Conservation (phyloP, 2,797 vertebrate species). For the Dermochelys coriacea region DNA sequence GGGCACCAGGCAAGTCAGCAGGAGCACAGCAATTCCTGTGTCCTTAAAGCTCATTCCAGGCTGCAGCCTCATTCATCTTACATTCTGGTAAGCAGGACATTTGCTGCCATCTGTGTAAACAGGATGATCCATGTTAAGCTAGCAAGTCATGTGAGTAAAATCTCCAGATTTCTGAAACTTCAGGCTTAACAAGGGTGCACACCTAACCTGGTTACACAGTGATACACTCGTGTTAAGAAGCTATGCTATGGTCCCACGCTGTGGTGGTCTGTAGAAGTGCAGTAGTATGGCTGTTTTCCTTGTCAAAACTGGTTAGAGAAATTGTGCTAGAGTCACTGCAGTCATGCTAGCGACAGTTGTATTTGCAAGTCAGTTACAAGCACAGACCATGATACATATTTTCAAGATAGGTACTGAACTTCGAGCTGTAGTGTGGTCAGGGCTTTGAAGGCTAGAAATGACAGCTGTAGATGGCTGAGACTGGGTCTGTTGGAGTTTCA, state of each 20-base stretch:
- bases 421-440: background rate
- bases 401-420: rapidly evolving
- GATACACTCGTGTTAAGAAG: background rate
- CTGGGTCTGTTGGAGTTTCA: background rate
- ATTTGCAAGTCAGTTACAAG: background rate
- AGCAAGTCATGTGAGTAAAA: background rate
- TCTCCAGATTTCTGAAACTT: background rate
- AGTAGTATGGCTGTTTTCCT: background rate
- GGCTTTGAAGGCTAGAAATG: background rate
- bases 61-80: background rate
- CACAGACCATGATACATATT: background rate
- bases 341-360: rapidly evolving
- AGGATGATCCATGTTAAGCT: background rate
- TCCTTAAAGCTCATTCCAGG: background rate
- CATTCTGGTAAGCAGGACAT: background rate
- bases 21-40: background rate
- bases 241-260: rapidly evolving
- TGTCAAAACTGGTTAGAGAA: background rate
- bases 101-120: background rate
- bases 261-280: too few relatives aligned
- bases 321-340: background rate
- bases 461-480: background rate
- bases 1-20: background rate
- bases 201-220: too few relatives aligned
- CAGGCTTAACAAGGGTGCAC: rapidly evolving